phyloP scores from a whole-genome alignment of 2,888 invertebrate genomes.

The Pachydiplax longipennis region DNA sequence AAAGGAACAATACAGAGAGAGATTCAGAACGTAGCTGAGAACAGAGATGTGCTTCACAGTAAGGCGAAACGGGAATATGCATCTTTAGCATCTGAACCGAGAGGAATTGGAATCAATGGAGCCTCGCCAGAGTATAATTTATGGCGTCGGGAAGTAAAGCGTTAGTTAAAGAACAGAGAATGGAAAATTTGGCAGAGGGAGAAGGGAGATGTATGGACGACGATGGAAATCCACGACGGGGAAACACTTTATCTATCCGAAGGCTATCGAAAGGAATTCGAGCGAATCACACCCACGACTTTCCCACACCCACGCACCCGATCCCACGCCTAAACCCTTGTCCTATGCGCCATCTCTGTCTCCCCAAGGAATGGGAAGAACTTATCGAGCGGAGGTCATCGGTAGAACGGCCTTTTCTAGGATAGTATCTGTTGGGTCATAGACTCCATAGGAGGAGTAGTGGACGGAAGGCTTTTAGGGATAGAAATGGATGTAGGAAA shows the following conservation, averaged over 20 bases:
- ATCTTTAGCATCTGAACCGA: too few species aligned
- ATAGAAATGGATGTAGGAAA: neutral
- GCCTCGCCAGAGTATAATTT: neutral
- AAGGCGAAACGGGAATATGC: too few species aligned
- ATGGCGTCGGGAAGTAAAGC: neutral
- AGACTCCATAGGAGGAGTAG: neutral
- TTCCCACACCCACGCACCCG: neutral
- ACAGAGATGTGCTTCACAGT: too few species aligned
- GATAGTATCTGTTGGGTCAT: neutral
- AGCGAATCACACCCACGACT: constrained; percentile 14
- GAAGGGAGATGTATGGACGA: constrained; percentile 1
- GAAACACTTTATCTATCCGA: constrained; percentile 29
- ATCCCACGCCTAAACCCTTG: too few species aligned
- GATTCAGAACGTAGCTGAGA: too few species aligned
- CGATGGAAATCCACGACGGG: constrained; percentile 21
- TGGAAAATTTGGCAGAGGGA: neutral
- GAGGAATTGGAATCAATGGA: too few species aligned
- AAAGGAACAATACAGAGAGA: too few species aligned
- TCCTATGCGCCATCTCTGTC: neutral
- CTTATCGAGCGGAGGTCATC: constrained; percentile 33
- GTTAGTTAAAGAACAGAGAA: neutral
- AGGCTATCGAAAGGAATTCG: constrained; percentile 6
- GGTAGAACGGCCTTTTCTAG: neutral
- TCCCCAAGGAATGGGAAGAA: neutral
- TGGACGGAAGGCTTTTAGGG: neutral